These are phyloP conservation scores for Drosophila merina DNA, from an alignment of 2,888 invertebrate species.

Conservation along the genomic window DNA sequence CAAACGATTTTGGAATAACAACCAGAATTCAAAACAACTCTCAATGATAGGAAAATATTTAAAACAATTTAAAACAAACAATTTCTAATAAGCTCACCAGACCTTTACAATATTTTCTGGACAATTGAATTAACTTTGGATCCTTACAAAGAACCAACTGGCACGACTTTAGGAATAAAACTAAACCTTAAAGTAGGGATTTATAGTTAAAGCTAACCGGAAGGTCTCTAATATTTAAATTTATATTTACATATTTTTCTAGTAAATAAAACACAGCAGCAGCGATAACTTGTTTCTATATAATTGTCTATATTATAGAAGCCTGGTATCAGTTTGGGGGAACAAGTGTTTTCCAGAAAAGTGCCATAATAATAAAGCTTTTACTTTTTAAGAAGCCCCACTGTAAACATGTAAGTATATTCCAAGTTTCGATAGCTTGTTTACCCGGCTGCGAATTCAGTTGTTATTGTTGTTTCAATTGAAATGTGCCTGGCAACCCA, in stretches of 20 bases:
- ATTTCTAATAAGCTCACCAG: background rate
- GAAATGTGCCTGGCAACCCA: conserved; percentile 59
- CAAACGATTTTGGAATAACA: background rate
- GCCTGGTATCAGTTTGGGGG: background rate
- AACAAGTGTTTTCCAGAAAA: background rate
- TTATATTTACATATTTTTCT: background rate
- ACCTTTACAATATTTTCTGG: background rate
- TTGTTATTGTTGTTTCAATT: conserved; percentile 53
- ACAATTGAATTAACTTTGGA: background rate
- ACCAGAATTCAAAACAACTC: background rate
- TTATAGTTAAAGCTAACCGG: background rate
- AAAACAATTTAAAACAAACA: no score
- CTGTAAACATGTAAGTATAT: conserved; percentile 20
- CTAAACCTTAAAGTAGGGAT: background rate
- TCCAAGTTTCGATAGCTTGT: conserved; percentile 39
- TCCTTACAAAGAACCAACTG: background rate
- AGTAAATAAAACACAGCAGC: background rate
- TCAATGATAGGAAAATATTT: background rate
- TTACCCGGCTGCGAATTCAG: conserved; percentile 53
- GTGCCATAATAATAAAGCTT: background rate
- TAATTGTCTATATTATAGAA: background rate
- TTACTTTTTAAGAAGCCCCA: background rate
- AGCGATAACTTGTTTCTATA: background rate
- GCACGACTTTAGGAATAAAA: background rate
- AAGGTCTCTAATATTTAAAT: background rate